Evolutionary conservation across 2,797 vertebrate genomes (phyloP), one percentile per base, ranked within the genome.

Genomic region (Sparidentex hasta): DNA sequence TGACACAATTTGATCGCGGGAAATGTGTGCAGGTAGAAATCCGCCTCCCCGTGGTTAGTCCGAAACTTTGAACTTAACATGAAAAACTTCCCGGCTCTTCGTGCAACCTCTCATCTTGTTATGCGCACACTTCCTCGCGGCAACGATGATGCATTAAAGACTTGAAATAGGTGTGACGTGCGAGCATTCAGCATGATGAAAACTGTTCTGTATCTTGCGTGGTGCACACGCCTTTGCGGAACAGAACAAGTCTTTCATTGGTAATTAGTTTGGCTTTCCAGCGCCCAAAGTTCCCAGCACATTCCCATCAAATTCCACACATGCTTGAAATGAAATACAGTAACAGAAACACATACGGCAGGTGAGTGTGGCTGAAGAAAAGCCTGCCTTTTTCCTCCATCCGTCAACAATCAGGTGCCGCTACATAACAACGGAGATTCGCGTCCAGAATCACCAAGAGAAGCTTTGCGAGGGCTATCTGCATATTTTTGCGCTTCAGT

Each of bases 51-150:
- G 81, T 84, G 89, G 86, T 88, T 89, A 29, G 77, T 54, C 74
- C 84, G 76, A 85, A 91, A 92, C 91, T 91, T 91, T 93, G 87
- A 93, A 93, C 88, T 76, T 43, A 65, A 89, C 87, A 92, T 88
- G 85, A 89, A 92, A 92, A 90, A 90, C 74, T 84, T 90, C 83
- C 81, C 25, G 5, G 80, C 83, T 84, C 87, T 80, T 67, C 85
- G 64, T 69, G 82, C 86, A 80, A 74, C 69, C 90, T 81, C 85
- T 86, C 86, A 76, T 89, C 83, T 88, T 62, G 87, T 81, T 78
- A 81, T 72, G 75, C 80, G 63, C 75, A 75, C 77, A 48, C 86
- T 83, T 85, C 90, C 88, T 87, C 16, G 11, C 63, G 44, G 87
- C 84, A 67, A 59, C 59, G 82, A 82, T 84, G 91, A 90, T 84